Evolutionary conservation across 2,888 invertebrate species (phyloP), one percentile per base, ranked within the genome.

Genomic region (Chrysomela aeneicollis): DNA sequence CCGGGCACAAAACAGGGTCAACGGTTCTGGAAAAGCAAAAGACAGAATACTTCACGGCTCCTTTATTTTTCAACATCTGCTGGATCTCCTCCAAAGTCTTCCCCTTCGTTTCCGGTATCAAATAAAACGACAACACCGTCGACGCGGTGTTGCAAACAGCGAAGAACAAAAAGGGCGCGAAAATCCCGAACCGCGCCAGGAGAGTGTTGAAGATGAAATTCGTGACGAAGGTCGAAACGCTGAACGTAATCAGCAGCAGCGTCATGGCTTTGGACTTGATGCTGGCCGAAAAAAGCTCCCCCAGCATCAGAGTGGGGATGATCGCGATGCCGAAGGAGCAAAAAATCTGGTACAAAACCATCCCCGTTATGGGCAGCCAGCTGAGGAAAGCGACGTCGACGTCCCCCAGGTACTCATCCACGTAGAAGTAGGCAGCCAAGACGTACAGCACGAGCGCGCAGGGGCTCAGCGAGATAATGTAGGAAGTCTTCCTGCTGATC

Each of bases 1-100:
- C 32, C 4, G 12, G 4, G n/a, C n/a, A 42, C 42, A n/a, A 42
- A 26, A 26, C 26, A 26, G 26, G 3, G 3, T 26, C n/a, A n/a
- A n/a, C n/a, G n/a, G n/a, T 26, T 26, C 26, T 26, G n/a, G n/a
- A n/a, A n/a, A n/a, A n/a, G n/a, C n/a, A n/a, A n/a, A n/a, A n/a
- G n/a, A n/a, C n/a, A n/a, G n/a, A n/a, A n/a, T 32, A 19, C 19
- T 32, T 10, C 15, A 35, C 35, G 9, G 0, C 17, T 15, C 42
- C 50, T 61, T 57, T 59, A 1, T 61, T 55, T 18, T 51, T 61
- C 12, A 67, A 52, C 37, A 42, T 60, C 64, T 81, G 78, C 64
- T 82, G 82, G 53, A 82, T 81, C 72, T 82, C 79, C 61, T 81
- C 80, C 30, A 82, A 70, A 8, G 79, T 79, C 63, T 79, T 81